A percentile compares a stretch with the other conserved stretches of the same genome.
These are phyloP conservation scores for Allolobophora icterica DNA, from an alignment of 2,888 invertebrate genomes.

Conservation along the genomic window DNA sequence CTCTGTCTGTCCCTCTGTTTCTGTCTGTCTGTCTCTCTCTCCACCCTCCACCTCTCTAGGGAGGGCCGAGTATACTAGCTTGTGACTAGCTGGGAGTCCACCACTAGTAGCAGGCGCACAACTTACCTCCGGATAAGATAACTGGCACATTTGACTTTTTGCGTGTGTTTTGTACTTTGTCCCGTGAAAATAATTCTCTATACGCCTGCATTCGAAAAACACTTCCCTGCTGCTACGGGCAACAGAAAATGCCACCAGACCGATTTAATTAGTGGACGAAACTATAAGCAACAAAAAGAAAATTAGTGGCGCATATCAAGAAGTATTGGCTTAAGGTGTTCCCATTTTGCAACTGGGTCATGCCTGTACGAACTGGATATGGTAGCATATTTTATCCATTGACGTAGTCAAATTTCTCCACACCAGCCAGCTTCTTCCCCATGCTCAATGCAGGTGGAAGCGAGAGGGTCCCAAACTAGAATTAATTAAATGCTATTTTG, in stretches of 20 bases:
- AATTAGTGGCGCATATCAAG: too few relatives aligned
- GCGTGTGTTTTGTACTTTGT: background rate
- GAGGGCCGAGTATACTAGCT: background rate
- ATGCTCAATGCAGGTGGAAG: too few relatives aligned
- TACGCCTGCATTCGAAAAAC: background rate
- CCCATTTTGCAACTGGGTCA: too few relatives aligned
- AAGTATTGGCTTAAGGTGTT: too few relatives aligned
- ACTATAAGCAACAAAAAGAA: too few relatives aligned
- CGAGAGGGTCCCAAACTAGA: too few relatives aligned
- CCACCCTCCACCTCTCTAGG: constrained; percentile 21
- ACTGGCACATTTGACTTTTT: background rate
- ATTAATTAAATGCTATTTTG: too few relatives aligned
- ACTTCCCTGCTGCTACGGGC: background rate
- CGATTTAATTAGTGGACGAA: background rate
- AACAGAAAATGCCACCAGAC: background rate
- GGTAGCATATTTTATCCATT: too few relatives aligned
- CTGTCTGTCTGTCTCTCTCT: constrained; percentile 32
- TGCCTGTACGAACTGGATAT: too few relatives aligned
- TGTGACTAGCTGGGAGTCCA: background rate
- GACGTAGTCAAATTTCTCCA: too few relatives aligned
- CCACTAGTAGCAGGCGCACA: background rate
- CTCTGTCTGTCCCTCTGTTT: constrained; percentile 24
- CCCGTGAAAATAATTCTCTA: background rate
- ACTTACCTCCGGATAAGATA: background rate
- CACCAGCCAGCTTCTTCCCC: too few relatives aligned